Percentiles rank a stretch among this genome's conserved stretches.
phyloP scores from a whole-genome alignment of 30 jellyfish, hydroid and myxozoan genomes.

The Aurelia sp. region DNA sequence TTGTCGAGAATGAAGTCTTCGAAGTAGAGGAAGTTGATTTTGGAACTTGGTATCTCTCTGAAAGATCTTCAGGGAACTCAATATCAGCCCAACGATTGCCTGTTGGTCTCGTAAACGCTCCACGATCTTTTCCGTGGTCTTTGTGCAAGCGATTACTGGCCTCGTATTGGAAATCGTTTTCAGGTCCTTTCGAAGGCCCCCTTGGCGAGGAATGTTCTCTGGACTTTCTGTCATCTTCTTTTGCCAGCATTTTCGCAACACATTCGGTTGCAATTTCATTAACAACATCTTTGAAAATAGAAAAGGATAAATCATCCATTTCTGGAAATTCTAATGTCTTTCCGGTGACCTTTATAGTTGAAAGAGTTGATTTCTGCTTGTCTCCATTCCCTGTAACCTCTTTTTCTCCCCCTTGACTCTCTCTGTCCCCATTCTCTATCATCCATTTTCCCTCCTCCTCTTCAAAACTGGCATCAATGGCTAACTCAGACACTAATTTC shows the following conservation, averaged over 20 bases:
- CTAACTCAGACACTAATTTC: background rate
- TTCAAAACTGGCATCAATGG: background rate
- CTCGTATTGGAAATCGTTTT: too few species aligned
- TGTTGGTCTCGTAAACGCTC: too few species aligned
- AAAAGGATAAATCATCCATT: conserved; percentile 68
- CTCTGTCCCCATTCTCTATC: background rate
- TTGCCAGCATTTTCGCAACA: conserved; percentile 24
- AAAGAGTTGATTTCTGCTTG: too few species aligned
- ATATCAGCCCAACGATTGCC: too few species aligned
- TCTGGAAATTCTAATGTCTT: background rate
- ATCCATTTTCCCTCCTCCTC: background rate
- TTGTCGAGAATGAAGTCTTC: too few species aligned
- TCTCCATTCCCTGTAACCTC: background rate
- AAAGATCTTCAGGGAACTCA: too few species aligned
- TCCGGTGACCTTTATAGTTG: background rate
- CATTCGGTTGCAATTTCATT: conserved; percentile 36
- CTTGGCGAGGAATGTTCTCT: background rate
- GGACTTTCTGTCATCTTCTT: background rate
- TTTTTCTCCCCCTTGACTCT: background rate
- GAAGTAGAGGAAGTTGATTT: too few species aligned
- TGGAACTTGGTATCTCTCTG: too few species aligned
- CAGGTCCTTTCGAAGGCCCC: too few species aligned
- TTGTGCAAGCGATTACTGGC: too few species aligned
- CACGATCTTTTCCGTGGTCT: too few species aligned
- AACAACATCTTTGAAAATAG: conserved; percentile 58